Conservation (phyloP, 2,797 vertebrate genomes). For the Hippocampus kuda region DNA sequence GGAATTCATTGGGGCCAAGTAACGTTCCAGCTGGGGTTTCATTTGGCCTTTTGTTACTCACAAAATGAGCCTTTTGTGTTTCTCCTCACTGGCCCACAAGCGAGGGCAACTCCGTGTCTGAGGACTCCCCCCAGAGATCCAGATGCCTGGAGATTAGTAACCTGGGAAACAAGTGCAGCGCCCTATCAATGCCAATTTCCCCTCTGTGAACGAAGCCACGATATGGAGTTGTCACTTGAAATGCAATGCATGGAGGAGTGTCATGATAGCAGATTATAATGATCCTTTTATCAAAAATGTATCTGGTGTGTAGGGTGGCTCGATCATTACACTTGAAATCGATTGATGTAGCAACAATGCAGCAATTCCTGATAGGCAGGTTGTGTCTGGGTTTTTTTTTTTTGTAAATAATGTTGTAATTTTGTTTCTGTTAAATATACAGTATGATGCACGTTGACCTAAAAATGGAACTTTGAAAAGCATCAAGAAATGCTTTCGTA, state of each 20-base stretch:
- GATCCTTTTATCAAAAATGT: neutral
- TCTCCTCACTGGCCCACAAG: slow-evolving; percentile 62
- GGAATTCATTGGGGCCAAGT: slow-evolving; percentile 56
- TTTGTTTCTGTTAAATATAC: no score
- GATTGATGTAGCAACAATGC: no score
- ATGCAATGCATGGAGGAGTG: slow-evolving; percentile 21
- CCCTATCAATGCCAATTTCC: slow-evolving; percentile 55
- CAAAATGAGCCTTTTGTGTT: slow-evolving; percentile 74
- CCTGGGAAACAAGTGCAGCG: slow-evolving; percentile 67
- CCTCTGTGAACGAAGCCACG: slow-evolving; percentile 20
- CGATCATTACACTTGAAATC: neutral
- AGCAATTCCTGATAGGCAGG: neutral
- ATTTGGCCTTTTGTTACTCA: slow-evolving; percentile 71
- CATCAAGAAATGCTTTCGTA: no score
- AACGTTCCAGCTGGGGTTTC: slow-evolving; percentile 69
- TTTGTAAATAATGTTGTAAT: no score
- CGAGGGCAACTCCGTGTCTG: slow-evolving; percentile 59
- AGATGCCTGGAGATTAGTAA: slow-evolving; percentile 75
- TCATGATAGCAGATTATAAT: slow-evolving; percentile 22
- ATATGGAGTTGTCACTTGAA: slow-evolving; percentile 7
- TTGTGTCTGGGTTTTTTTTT: neutral
- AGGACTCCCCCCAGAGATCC: slow-evolving; percentile 68
- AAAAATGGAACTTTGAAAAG: no score
- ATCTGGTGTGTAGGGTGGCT: neutral
- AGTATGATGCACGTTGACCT: no score